A percentile compares a stretch with the other conserved stretches of the same genome.
phyloP scores from a whole-genome alignment of 1,140 invertebrate genomes.

The Sipha flava region DNA sequence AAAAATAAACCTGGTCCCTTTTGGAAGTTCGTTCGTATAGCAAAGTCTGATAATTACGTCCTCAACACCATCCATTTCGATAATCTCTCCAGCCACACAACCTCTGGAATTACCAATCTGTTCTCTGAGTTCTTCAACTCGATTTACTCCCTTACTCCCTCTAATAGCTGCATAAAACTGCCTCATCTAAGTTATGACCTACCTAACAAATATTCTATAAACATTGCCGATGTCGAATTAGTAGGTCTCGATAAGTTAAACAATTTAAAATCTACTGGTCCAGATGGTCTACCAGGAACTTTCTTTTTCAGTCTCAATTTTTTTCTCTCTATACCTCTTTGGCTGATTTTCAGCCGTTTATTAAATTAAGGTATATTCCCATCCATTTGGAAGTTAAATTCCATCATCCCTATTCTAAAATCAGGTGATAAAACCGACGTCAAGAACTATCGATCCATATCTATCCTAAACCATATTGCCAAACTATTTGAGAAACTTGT shows the following conservation, averaged over 20 bases:
- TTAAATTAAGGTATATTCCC: background rate
- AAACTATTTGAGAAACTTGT: constrained; percentile 4
- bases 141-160: background rate
- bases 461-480: background rate
- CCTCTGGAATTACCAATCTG: too few relatives aligned
- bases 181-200: background rate
- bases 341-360: background rate
- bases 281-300: background rate
- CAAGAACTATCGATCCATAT: background rate
- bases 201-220: background rate
- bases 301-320: background rate
- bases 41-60: background rate
- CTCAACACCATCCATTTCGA: background rate
- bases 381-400: too few relatives aligned
- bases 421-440: background rate
- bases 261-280: background rate
- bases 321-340: background rate
- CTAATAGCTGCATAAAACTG: too few relatives aligned
- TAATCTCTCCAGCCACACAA: background rate
- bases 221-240: background rate
- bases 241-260: background rate
- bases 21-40: background rate
- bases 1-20: background rate
- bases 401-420: too few relatives aligned
- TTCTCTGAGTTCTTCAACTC: background rate